Conservation (phyloP, 2,888 invertebrate genomes). For the Lissocephala sabroskyi region DNA sequence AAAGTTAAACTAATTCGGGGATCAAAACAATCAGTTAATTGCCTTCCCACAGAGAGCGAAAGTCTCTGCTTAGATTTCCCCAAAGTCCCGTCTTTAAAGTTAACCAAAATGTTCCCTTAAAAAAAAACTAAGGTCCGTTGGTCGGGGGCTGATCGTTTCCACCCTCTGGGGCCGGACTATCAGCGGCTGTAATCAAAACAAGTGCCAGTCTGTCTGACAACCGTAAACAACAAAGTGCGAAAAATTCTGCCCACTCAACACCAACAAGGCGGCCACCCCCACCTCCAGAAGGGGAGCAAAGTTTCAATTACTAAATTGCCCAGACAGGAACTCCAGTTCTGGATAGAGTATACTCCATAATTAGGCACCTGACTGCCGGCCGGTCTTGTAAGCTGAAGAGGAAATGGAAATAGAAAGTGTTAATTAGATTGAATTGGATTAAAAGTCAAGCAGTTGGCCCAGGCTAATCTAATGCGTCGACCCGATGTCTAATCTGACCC, state of each 20-base stretch:
- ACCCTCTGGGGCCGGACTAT: slow-evolving; percentile 27
- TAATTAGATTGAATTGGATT: slow-evolving; percentile 54
- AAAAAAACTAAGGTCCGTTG: no score
- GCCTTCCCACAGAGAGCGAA: no score
- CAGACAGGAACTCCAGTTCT: slow-evolving; percentile 4
- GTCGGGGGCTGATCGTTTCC: no score
- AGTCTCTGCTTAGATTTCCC: no score
- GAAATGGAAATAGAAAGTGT: slow-evolving; percentile 32
- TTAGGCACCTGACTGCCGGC: slow-evolving; percentile 27
- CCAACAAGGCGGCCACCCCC: background rate
- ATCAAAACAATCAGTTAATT: no score
- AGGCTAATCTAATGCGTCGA: no score
- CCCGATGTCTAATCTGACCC: no score
- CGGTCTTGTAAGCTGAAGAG: slow-evolving; percentile 5
- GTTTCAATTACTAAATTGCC: slow-evolving; percentile 48
- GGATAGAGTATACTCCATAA: slow-evolving; percentile 35
- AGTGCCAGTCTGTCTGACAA: slow-evolving; percentile 22
- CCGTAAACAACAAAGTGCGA: slow-evolving; percentile 1
- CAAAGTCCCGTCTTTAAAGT: no score
- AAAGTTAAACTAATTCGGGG: no score
- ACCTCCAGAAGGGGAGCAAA: slow-evolving; percentile 1
- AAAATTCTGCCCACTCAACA: no score
- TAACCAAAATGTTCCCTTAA: no score
- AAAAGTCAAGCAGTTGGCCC: slow-evolving; percentile 30
- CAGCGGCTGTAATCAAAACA: slow-evolving; percentile 40